Evolutionary conservation across 1,140 invertebrate species (phyloP), one percentile per base, ranked within the genome.

Genomic region (Gryllus bimaculatus): DNA sequence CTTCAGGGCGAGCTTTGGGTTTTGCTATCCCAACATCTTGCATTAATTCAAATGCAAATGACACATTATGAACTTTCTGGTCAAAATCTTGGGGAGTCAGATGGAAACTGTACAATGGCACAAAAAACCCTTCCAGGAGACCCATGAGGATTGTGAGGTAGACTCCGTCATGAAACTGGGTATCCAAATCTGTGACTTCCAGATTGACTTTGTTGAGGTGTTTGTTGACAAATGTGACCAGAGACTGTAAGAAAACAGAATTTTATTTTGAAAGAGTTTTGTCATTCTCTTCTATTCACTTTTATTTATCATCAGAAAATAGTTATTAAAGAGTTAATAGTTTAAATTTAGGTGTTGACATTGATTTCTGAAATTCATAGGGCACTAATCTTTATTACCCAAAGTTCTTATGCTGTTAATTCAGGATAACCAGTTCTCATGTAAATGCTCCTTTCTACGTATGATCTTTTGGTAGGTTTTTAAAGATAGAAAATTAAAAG

Each of bases 221-320:
- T 86, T 99, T 99, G 86, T 99, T 99, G 0, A 98, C 98, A 88
- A 99, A 99, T 13, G 96, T 96, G 0, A 99, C 91, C 78, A 99
- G 86, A 7, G 96, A 97, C 91, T 95, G 85, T 80, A 90, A 89
- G 79, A 15, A 8, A 49, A 76, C 39, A 79, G 26, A 20, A 20
- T n/a, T n/a, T n/a, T n/a, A n/a, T n/a, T n/a, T n/a, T n/a, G 26
- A 39, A 39, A 39, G 1, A 39, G 26, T 39, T 39, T 39, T 39
- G 26, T 39, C 26, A 39, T 39, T 39, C 26, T 39, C 26, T 39
- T 39, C 26, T 2, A 39, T 39, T 39, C 26, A 39, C n/a, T n/a
- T 39, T 39, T 39, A 39, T 39, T 2, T 2, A 39, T 39, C 26
- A 39, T 39, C 26, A 39, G n/a, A n/a, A n/a, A n/a, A n/a, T 39